These are phyloP conservation scores for Bubalus kerabau DNA, from an alignment of 2,113 vertebrate genomes.

Conservation along the genomic window DNA sequence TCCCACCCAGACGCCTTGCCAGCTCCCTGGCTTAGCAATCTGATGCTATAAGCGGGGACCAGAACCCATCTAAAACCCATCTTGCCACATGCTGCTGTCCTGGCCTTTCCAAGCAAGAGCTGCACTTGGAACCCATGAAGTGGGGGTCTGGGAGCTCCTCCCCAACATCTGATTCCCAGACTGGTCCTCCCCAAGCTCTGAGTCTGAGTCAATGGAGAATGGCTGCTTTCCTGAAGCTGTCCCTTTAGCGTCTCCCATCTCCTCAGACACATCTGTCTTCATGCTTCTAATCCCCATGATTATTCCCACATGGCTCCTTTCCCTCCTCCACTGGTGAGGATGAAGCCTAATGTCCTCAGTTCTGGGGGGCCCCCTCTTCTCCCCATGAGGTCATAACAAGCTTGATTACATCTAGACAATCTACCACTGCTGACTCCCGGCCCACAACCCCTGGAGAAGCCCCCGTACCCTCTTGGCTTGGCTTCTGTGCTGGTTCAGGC, in stretches of 20 bases:
- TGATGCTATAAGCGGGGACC: background rate
- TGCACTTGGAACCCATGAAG: background rate
- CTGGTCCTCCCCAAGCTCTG: background rate
- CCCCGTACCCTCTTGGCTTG: background rate
- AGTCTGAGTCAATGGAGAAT: background rate
- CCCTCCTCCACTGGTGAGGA: background rate
- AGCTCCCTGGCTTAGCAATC: background rate
- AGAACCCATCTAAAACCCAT: background rate
- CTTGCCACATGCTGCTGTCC: background rate
- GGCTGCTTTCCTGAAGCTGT: background rate
- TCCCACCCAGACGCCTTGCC: background rate
- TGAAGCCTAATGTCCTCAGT: background rate
- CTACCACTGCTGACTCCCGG: background rate
- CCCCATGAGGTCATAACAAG: conserved; percentile 44
- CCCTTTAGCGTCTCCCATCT: background rate
- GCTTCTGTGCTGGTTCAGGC: conserved; percentile 29
- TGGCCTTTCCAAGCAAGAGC: background rate
- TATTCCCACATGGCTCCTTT: background rate
- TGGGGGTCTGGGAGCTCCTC: background rate
- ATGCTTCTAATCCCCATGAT: background rate
- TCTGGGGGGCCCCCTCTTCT: conserved; percentile 6
- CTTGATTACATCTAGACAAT: conserved; percentile 44
- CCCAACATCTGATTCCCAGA: background rate
- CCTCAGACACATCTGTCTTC: background rate
- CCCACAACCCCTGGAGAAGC: background rate